phyloP scores from a whole-genome alignment of 2,113 vertebrate genomes.

The Sceloporus undulatus region DNA sequence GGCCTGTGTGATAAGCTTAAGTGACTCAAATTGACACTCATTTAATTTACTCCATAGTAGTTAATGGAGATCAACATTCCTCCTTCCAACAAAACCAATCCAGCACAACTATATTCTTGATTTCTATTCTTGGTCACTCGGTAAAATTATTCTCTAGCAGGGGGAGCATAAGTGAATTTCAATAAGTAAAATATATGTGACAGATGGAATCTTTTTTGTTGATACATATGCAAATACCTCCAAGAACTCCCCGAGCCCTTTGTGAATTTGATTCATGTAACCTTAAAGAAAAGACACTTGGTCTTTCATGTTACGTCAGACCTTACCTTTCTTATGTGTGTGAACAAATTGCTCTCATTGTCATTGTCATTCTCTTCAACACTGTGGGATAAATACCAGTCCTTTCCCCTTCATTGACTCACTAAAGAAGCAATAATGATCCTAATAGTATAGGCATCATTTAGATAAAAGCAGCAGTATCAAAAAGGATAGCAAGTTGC shows the following conservation, averaged over 20 bases:
- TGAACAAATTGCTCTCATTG: background rate
- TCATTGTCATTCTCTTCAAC: background rate
- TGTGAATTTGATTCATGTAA: background rate
- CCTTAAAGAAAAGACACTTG: conserved; percentile 1
- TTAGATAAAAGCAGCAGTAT: background rate
- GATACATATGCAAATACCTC: background rate
- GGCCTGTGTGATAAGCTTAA: too few species aligned
- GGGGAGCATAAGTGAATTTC: background rate
- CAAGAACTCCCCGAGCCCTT: background rate
- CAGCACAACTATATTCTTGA: too few species aligned
- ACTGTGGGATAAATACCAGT: background rate
- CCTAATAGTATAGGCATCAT: background rate
- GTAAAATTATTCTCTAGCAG: background rate
- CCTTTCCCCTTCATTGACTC: background rate
- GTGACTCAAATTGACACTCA: background rate
- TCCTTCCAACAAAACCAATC: background rate
- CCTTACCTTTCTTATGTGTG: background rate
- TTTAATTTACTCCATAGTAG: background rate
- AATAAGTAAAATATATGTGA: background rate
- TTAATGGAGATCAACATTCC: background rate
- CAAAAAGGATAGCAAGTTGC: background rate
- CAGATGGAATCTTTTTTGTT: background rate
- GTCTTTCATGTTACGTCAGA: background rate
- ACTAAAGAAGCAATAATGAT: background rate
- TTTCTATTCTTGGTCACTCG: background rate